Percentiles rank a stretch among this genome's conserved stretches.
These are phyloP conservation scores for Proctacanthus coquilletti DNA, from an alignment of 1,140 invertebrate species.

Conservation along the genomic window DNA sequence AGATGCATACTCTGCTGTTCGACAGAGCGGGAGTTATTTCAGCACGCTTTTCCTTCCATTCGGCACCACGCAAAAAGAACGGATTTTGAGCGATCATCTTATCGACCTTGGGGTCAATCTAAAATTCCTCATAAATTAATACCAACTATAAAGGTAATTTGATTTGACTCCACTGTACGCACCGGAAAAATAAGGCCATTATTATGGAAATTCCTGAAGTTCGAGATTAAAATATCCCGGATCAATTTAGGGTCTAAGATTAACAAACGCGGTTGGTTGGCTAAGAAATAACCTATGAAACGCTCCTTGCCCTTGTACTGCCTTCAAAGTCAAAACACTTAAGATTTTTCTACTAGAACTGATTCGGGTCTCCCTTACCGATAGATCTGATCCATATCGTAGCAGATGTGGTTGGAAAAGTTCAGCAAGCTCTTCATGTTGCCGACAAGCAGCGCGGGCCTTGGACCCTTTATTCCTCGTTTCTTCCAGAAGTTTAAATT, in stretches of 20 bases:
- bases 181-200: conserved; percentile 23
- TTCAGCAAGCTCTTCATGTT: conserved; percentile 32
- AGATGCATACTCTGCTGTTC: conserved; percentile 18
- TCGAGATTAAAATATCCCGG: conserved; percentile 33
- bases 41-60: conserved; percentile 37
- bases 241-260: conserved; percentile 35
- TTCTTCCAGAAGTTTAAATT: conserved; percentile 28
- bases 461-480: conserved; percentile 18
- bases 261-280: conserved; percentile 30
- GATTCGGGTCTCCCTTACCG: too few relatives aligned
- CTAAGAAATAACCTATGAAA: conserved; percentile 29
- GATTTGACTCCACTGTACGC: too few relatives aligned
- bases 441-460: conserved; percentile 19
- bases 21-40: conserved; percentile 38
- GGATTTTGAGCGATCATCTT: conserved; percentile 24
- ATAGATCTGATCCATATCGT: conserved; percentile 23
- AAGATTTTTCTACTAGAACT: conserved; percentile 2
- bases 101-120: conserved; percentile 19
- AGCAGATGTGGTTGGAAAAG: conserved; percentile 16
- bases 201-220: conserved; percentile 30
- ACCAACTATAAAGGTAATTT: background rate
- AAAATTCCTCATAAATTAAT: conserved; percentile 3
- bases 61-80: conserved; percentile 29
- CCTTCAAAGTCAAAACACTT: background rate
- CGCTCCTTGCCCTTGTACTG: conserved; percentile 10